Evolutionary conservation across 92 coral and sea anemone genomes (phyloP), one percentile per base, ranked within the genome.

Genomic region (Paramuricea clavata): DNA sequence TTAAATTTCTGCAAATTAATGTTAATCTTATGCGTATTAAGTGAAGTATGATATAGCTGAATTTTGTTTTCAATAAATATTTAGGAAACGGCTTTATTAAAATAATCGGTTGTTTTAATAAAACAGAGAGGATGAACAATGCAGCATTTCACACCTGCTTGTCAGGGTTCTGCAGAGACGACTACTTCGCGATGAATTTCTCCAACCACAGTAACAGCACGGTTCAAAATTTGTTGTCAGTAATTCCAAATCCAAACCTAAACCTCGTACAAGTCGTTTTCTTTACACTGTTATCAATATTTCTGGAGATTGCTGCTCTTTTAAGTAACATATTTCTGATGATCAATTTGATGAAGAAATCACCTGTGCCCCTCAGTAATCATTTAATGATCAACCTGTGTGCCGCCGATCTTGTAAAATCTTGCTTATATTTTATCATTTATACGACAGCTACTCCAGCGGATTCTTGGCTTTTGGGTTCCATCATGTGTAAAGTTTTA

Each of bases 311-410:
- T 15, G 3, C 16, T 0, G 56, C 56, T 36, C 33, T 72, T 10
- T 42, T 28, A 3, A 72, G 78, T 27, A 72, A 72, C 17, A 35
- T 39, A 69, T 69, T 69, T 21, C 42, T 69, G 12, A 69, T 69
- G 21, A 39, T 11, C 21, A 36, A 13, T 7, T 17, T 72, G 30
- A 15, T 21, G 16, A 72, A 42, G 54, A 72, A 43, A 39, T 36
- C 78, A 28, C 31, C 78, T 42, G 30, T 72, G 9, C 32, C 16
- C 6, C 13, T 39, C 32, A 16, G 78, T 13, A 41, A 72, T 42
- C 78, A 72, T 0, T 42, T 72, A 25, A 42, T 72, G 5, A 36
- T 72, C 47, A 72, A 72, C 78, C 39, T 72, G 30, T 72, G 78
- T 22, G 0, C 39, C 8, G 28, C 54, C 16, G 32, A 72, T 13